Base-by-base conservation (phyloP, 2,888 invertebrate genomes). In the Tromatobia lineatoria region DNA sequence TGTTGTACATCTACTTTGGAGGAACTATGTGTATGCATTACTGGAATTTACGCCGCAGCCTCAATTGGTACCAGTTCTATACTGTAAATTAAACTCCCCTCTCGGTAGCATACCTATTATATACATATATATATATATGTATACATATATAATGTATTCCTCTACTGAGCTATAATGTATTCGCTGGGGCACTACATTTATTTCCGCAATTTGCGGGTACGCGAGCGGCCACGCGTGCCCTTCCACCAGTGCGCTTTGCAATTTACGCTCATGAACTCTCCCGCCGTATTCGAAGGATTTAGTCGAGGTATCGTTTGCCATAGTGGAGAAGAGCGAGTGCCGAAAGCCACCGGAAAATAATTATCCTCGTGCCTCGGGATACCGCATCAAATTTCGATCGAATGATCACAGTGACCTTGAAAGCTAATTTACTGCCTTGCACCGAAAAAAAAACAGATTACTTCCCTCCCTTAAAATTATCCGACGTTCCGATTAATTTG, bases 261-360 rank as follows among this genome's bases (percentile, higher is more conserved):
- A 87, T 87, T 87, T 87, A 87, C 85, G 83, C 83, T 87, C 87
- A 87, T 87, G 86, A 86, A 87, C 87, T 87, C 87, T 86, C 85
- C 81, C 81, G 75, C 80, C 66, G 78, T 74, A 75, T 85, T 80
- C 81, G 73, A 86, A 86, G 86, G 80, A 86, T 86, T 85, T 85
- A 86, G 73, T 81, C 64, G 52, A 59, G 20, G 29, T 73, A 74
- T 71, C 80, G 69, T 83, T 73, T 66, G 64, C 67, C 59, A 77
- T 66, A 47, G 50, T 18, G 70, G 57, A 50, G 73, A 52, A 80
- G 52, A 77, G 67, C 50, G 70, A 57, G 59, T 52, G 45, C 73
- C 47, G 23, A 76, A 80, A 80, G 70, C 75, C 71, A 77, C 64
- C 59, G 29, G 23, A 57, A 71, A 71, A 82, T 75, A 75, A 75